These are phyloP conservation scores for Camelus dromedarius DNA, from an alignment of 2,113 vertebrate genomes.

Conservation along the genomic window DNA sequence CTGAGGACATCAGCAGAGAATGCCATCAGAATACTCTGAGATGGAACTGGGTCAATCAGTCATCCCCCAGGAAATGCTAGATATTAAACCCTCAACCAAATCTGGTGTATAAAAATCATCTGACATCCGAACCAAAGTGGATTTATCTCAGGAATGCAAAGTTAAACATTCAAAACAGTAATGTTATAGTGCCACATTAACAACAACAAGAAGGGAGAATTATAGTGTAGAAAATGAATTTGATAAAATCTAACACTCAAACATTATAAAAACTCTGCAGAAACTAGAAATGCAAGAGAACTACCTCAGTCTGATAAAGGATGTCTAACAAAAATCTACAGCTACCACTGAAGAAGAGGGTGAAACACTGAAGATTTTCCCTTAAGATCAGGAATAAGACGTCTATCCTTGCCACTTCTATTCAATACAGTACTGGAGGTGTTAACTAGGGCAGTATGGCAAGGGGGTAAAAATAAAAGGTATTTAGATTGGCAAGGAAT, in stretches of 20 bases:
- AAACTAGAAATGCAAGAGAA: not conserved
- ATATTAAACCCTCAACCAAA: not conserved
- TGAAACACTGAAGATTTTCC: not conserved
- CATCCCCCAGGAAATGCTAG: not conserved
- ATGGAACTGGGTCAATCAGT: not conserved
- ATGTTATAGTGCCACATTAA: not conserved
- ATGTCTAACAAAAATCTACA: not conserved
- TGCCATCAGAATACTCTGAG: not conserved
- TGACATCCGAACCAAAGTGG: not conserved
- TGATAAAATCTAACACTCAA: not conserved
- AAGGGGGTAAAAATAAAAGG: not conserved
- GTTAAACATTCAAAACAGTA: constrained; percentile 11
- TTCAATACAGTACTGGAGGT: not conserved
- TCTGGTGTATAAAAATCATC: not conserved
- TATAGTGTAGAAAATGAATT: not conserved
- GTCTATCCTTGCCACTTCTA: not conserved
- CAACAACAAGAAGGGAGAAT: not conserved
- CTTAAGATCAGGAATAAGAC: not conserved
- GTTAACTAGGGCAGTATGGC: not conserved
- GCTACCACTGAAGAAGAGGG: not conserved
- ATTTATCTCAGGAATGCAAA: not conserved
- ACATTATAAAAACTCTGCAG: not conserved
- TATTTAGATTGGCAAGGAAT: not conserved
- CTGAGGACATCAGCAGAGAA: not conserved
- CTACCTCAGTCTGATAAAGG: not conserved